Base-by-base conservation (phyloP, 2,113 vertebrate genomes). In the Leptosomus discolor region DNA sequence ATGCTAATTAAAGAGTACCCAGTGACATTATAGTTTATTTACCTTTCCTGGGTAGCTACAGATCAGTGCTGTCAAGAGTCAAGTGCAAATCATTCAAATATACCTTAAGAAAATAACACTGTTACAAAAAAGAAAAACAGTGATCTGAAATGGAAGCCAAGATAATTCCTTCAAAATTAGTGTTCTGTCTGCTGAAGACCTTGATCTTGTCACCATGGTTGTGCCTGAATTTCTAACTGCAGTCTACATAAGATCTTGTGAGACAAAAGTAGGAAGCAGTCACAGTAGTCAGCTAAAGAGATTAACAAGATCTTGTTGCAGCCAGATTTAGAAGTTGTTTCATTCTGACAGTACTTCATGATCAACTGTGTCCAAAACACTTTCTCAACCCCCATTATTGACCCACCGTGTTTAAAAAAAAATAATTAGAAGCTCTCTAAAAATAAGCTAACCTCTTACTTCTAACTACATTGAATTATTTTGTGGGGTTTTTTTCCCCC, bases 141-240 rank as follows among this genome's bases (percentile, higher is more conserved):
- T 73, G 54, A 90, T 91, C 64, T 89, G 80, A 93, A 95, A 94
- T 75, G 41, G 65, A 92, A 96, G 60, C 57, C 67, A 87, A 90
- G n/a, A 86, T 68, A 74, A 91, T 83, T 96, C 81, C 74, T 81
- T 93, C n/a, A 92, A 93, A 97, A 93, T 80, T 54, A 83, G 76
- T 14, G 26, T 37, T 95, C 89, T 77, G 27, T 80, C 85, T 93
- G 85, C 85, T 94, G 74, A 95, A 88, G 71, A 95, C 78, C 94
- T 80, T 92, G 92, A 96, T 96, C 84, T 71, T 93, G 95, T 97
- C 94, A 95, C 94, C 94, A 98, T 97, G 96, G 97, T 90, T 97
- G 96, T 93, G 21, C 83, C 53, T 81, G 94, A 96, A 93, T 94
- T 86, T 90, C 37, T 78, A 71, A 88, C 87, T 88, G 88, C 85